These are phyloP conservation scores for Pangasius krempfi DNA, from an alignment of 2,797 vertebrate genomes.

Conservation along the genomic window DNA sequence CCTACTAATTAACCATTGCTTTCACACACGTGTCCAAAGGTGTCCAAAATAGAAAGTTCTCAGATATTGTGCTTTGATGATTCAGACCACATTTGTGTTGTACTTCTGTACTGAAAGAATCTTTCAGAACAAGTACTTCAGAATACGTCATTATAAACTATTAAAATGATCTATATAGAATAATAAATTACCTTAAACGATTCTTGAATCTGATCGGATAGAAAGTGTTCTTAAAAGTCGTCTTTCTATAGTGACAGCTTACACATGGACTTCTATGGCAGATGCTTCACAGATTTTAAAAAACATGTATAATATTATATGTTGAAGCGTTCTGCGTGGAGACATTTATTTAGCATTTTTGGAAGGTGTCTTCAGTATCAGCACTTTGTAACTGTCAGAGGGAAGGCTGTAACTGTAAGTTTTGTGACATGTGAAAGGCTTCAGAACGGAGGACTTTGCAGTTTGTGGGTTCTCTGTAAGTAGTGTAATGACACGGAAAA, in stretches of 20 bases:
- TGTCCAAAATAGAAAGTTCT: neutral
- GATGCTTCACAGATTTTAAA: neutral
- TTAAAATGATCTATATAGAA: neutral
- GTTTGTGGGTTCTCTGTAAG: neutral
- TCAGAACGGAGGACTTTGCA: neutral
- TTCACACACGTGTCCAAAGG: neutral
- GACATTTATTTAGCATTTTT: neutral
- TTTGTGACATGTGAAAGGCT: neutral
- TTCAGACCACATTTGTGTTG: neutral
- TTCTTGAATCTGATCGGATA: neutral
- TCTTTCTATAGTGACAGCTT: neutral
- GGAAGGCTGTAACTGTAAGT: neutral
- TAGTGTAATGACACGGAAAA: neutral
- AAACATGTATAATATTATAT: neutral
- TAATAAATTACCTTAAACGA: neutral
- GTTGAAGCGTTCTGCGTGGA: neutral
- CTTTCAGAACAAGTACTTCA: neutral
- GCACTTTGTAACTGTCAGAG: neutral
- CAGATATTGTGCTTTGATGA: neutral
- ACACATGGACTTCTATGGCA: neutral
- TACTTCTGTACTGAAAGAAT: neutral
- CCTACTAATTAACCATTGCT: slow-evolving; percentile 15
- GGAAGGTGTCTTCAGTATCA: neutral
- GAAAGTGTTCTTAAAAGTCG: neutral
- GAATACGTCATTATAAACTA: neutral